Percentiles rank a stretch among this genome's conserved stretches.
Conservation (phyloP, 1,140 invertebrate genomes). For the Pararge aegeria region DNA sequence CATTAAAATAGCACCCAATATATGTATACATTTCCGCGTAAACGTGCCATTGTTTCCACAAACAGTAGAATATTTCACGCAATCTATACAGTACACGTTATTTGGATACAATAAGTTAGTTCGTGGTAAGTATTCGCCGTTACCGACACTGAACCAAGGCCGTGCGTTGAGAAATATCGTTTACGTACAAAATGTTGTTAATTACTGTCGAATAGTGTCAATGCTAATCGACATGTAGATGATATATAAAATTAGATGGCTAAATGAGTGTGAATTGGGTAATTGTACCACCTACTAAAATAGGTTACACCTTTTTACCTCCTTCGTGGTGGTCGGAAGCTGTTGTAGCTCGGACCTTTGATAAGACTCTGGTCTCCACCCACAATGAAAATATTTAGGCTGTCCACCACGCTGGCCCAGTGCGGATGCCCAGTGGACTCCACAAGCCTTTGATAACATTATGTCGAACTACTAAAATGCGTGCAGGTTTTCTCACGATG, state of each 20-base stretch:
- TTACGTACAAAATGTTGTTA: slow-evolving; percentile 51
- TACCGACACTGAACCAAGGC: slow-evolving; percentile 46
- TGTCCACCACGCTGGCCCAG: no score
- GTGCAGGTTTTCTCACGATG: no score
- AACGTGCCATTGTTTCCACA: slow-evolving; percentile 23
- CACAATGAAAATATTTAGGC: no score
- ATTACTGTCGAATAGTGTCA: slow-evolving; percentile 54
- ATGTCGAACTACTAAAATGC: no score
- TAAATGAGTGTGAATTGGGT: neutral
- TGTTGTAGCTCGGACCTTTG: no score
- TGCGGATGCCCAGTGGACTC: no score
- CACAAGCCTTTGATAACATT: no score
- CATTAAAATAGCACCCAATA: slow-evolving; percentile 13
- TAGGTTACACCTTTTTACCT: neutral
- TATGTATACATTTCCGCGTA: slow-evolving; percentile 26
- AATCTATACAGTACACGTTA: slow-evolving; percentile 15
- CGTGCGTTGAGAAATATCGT: slow-evolving; percentile 55
- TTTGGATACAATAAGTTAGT: neutral
- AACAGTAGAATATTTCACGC: slow-evolving; percentile 32
- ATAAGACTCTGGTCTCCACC: no score
- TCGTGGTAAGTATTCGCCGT: slow-evolving; percentile 7
- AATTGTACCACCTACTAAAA: neutral
- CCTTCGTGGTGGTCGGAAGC: no score
- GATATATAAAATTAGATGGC: neutral
- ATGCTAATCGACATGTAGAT: slow-evolving; percentile 37